These are phyloP conservation scores for Eurytoma californica DNA, from an alignment of 2,888 invertebrate species.

Conservation along the genomic window DNA sequence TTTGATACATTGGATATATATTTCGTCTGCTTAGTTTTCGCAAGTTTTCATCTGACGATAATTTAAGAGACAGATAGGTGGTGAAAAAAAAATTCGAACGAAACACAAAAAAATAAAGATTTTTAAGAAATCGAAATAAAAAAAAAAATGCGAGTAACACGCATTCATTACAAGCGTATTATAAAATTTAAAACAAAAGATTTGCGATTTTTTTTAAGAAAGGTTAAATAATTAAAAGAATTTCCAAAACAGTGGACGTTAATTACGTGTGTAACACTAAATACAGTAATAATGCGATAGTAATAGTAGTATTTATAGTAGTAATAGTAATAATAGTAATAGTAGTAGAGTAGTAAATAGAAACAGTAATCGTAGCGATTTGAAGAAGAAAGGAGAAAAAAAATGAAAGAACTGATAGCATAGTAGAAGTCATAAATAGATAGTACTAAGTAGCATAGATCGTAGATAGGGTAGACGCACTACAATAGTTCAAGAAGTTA, in stretches of 20 bases:
- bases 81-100: conserved; percentile 24
- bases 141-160: conserved; percentile 49
- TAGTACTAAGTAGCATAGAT: conserved; percentile 56
- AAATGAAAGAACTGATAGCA: conserved; percentile 53
- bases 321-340: conserved; percentile 44
- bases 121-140: conserved; percentile 50
- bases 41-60: conserved; percentile 54
- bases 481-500: conserved; percentile 52
- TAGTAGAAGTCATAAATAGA: conserved; percentile 59
- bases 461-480: conserved; percentile 54
- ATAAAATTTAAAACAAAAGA: conserved; percentile 46
- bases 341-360: conserved; percentile 52
- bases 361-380: conserved; percentile 52
- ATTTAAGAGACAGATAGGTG: conserved; percentile 50
- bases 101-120: conserved; percentile 35
- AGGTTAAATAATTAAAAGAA: conserved; percentile 54
- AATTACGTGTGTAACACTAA: conserved; percentile 56
- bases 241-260: conserved; percentile 46
- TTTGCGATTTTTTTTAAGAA: conserved; percentile 29
- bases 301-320: conserved; percentile 53
- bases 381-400: conserved; percentile 49
- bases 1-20: conserved; percentile 64
- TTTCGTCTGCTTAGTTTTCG: conserved; percentile 58
- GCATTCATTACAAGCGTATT: conserved; percentile 51
- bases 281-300: conserved; percentile 54